These are phyloP conservation scores for Epinephelus malabaricus DNA, from an alignment of 2,797 vertebrate species.

Conservation along the genomic window DNA sequence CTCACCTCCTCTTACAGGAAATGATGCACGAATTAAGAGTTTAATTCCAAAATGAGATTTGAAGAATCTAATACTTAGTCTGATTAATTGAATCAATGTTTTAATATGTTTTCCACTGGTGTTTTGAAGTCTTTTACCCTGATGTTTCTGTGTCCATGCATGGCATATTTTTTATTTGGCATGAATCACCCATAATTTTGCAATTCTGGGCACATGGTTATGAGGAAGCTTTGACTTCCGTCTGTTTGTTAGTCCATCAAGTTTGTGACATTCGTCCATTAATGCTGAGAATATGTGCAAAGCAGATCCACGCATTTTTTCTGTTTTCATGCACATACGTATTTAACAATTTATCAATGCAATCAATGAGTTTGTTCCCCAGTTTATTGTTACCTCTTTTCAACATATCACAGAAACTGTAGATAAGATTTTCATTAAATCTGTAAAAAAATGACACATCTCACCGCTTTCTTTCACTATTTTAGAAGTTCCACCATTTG, in stretches of 20 bases:
- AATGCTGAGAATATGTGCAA: not conserved
- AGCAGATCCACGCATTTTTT: not conserved
- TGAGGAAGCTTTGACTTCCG: not conserved
- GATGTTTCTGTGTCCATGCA: not conserved
- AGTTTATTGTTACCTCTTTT: not conserved
- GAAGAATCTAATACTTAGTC: not conserved
- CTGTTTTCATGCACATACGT: not conserved
- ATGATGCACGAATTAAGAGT: slow-evolving; percentile 17
- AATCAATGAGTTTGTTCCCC: not conserved
- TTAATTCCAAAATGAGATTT: slow-evolving; percentile 26
- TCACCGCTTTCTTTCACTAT: not conserved
- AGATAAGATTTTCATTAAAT: not conserved
- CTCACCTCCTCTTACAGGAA: slow-evolving; percentile 27
- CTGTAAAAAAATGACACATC: not conserved
- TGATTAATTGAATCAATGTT: slow-evolving; percentile 1
- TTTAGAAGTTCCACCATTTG: too few relatives aligned
- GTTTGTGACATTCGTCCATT: not conserved
- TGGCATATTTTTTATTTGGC: not conserved
- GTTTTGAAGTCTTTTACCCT: not conserved
- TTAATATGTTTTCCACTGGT: not conserved
- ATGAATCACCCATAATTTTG: not conserved
- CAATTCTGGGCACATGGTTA: not conserved
- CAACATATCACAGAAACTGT: not conserved
- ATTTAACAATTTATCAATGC: not conserved
- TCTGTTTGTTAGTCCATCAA: not conserved